These are phyloP conservation scores for Beris morrisii DNA, from an alignment of 2,888 invertebrate genomes.

Conservation along the genomic window DNA sequence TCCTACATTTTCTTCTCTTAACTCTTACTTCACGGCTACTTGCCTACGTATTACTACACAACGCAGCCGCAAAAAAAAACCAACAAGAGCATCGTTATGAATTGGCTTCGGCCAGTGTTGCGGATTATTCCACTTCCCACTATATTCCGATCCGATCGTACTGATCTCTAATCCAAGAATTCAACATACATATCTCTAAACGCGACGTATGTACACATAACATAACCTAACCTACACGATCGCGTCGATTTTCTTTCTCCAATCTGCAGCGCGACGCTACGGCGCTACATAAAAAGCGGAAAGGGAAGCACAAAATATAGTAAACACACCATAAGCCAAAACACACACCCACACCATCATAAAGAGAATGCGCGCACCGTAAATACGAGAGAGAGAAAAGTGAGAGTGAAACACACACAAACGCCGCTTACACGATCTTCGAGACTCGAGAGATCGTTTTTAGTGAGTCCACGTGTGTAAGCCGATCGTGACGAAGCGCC, in stretches of 20 bases:
- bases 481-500: no score
- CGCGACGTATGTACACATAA: no score
- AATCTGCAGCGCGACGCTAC: no score
- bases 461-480: slow-evolving; percentile 7
- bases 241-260: no score
- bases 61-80: no score
- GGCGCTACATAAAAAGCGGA: slow-evolving; percentile 17
- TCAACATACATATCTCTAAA: not conserved
- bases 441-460: not conserved
- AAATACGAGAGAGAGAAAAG: slow-evolving; percentile 22
- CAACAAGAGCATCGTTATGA: no score
- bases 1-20: slow-evolving; percentile 5
- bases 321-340: slow-evolving; percentile 28
- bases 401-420: slow-evolving; percentile 31
- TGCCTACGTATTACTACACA: not conserved
- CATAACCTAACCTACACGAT: no score
- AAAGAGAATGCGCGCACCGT: slow-evolving; percentile 24
- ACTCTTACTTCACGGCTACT: not conserved
- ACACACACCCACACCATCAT: not conserved
- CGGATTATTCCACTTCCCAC: slow-evolving; percentile 13
- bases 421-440: not conserved
- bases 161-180: slow-evolving; percentile 10
- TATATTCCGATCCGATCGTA: not conserved
- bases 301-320: slow-evolving; percentile 20
- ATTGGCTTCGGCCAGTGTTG: slow-evolving; percentile 7